Evolutionary conservation across 30 jellyfish, hydroid and myxozoan genomes (phyloP), one percentile per base, ranked within the genome.

Genomic region (Chrysaora quinquecirrha): DNA sequence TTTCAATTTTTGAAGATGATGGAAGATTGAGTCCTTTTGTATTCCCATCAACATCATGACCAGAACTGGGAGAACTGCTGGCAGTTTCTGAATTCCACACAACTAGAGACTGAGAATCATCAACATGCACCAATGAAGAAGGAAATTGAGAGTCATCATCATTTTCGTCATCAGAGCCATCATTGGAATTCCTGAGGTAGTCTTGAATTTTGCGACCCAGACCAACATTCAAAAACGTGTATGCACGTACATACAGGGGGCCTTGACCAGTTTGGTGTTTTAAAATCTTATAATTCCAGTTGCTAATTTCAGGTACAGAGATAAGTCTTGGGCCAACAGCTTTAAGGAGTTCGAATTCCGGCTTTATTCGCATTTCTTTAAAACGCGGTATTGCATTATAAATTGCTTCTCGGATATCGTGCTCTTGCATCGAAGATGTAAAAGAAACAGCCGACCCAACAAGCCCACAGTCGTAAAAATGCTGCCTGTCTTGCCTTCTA

Each of bases 241-340:
- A 68, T 1, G 84, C 3, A 46, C 84, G 84, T 14, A 72, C 71
- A 35, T 48, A 72, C 70, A 72, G 35, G 0, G 84, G 84, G 14
- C 84, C 84, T 64, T 72, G 84, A 1, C 84, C 70, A n/a, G 84
- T 72, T 47, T 72, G 84, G 22, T 72, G 84, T 49, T 43, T 72
- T 25, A 72, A 20, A 20, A 72, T 43, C 71, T 46, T 72, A 47
- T 73, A 73, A 38, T 43, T 73, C 84, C 84, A 73, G 11, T 47
- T 71, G 10, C 16, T 46, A 3, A 73, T 73, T 29, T 48, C 72
- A 0, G 84, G 84, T 6, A 73, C 84, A 7, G 71, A 47, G 19
- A 73, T 30, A 23, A 73, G 84, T 27, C 43, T 46, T 2, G 71
- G 72, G 25, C 73, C 84, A 22, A 73, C 84, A 20, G 84, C 84